Base-by-base conservation (phyloP, 2,113 vertebrate species). In the Guaruba guarouba region DNA sequence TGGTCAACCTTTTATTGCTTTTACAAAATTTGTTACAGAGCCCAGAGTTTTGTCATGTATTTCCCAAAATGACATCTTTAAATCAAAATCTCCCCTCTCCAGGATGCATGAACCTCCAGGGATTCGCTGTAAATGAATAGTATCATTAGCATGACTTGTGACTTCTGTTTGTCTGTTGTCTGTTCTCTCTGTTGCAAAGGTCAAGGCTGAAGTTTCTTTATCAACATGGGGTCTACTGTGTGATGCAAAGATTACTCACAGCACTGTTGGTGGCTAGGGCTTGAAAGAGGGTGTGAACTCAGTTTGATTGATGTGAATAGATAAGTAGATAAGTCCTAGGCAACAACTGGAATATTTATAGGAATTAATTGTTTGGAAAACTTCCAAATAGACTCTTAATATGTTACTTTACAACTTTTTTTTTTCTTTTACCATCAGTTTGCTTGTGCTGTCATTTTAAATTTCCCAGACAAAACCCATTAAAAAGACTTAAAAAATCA, bases 191-290 rank as follows among this genome's bases (percentile, higher is more conserved):
- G 37, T 78, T 35, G 83, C 90, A 96, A 89, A 93, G 88, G 92
- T 93, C 96, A 85, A 81, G 86, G 88, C 77, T 93, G 4, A 57
- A 83, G 62, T 88, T 95, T 23, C 83, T 81, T 95, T 88, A 84
- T 92, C 76, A 31, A 31, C 85, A 27, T 4, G 5, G 88, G 79
- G 63, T 90, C 96, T 91, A 64, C 85, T 82, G 70, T 18, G 49
- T 17, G 64, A 51, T 37, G 64, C 76, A 49, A 23, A 71, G 77
- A 68, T 95, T 86, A 70, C 90, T 95, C 84, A 41, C 7, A 73
- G 55, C 35, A 2, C 73, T 69, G 20, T 29, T 52, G 2, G 61
- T 51, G 86, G 83, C 84, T 86, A 14, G 43, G 61, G 73, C 73
- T 90, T 48, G 71, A 29, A 54, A n/a, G 76, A 79, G 90, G 91